Conservation (phyloP, 2,888 invertebrate genomes). For the Parascotia fuliginaria region DNA sequence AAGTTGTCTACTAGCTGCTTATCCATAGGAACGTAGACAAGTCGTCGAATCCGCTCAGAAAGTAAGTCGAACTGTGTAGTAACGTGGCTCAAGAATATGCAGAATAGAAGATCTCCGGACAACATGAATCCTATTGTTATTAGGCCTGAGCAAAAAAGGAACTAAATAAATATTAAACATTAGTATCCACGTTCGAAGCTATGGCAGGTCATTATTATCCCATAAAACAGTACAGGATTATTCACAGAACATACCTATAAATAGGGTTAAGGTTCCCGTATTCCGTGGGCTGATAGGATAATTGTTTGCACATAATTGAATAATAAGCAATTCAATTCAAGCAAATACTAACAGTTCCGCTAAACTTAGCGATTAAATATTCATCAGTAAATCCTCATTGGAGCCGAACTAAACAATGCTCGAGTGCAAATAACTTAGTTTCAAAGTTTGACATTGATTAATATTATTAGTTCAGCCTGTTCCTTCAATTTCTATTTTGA, state of each 20-base stretch:
- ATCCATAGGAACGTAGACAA: constrained; percentile 61
- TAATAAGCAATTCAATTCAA: no score
- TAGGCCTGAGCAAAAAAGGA: constrained; percentile 43
- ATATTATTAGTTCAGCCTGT: constrained; percentile 12
- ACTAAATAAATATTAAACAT: neutral
- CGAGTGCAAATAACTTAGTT: constrained; percentile 4
- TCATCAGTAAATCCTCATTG: no score
- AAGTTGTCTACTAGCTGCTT: constrained; percentile 55
- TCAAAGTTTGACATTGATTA: constrained; percentile 15
- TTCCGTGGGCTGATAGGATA: no score
- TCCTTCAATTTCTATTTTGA: no score
- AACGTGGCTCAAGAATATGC: constrained; percentile 67
- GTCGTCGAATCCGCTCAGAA: constrained; percentile 53
- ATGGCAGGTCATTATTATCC: no score
- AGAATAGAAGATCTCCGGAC: constrained; percentile 66
- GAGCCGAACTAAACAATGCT: no score
- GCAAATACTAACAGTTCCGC: no score
- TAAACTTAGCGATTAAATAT: no score
- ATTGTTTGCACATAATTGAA: no score
- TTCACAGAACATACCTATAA: no score
- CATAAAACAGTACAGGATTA: no score
- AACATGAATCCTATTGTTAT: constrained; percentile 66
- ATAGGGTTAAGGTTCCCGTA: no score
- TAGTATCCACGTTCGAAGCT: neutral
- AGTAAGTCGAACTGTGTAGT: constrained; percentile 70